These are phyloP conservation scores for Axinella damicornis DNA, from an alignment of 37 sponge, comb jelly and placozoan genomes.

Conservation along the genomic window DNA sequence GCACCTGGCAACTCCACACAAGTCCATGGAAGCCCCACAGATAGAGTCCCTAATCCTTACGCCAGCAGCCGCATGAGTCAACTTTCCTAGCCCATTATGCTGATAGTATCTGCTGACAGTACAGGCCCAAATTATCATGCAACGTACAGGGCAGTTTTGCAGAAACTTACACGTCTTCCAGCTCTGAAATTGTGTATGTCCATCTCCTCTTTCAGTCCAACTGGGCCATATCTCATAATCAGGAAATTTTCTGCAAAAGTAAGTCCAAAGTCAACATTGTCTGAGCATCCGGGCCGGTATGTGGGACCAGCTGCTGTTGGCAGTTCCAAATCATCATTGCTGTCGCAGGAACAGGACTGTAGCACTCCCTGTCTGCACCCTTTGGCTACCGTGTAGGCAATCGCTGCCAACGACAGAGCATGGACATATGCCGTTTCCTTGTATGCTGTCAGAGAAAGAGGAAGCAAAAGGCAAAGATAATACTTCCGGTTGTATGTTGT, in stretches of 20 bases:
- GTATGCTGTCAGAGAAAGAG: not conserved
- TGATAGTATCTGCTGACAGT: too few relatives aligned
- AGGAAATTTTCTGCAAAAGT: conserved; percentile 30
- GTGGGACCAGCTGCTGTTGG: not conserved
- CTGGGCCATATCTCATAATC: not conserved
- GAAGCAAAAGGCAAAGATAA: too few relatives aligned
- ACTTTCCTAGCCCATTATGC: too few relatives aligned
- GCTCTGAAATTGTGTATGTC: conserved; percentile 12
- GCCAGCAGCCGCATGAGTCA: too few relatives aligned
- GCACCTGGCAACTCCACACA: too few relatives aligned
- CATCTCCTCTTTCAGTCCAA: conserved; percentile 7
- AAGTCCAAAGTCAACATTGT: conserved; percentile 32
- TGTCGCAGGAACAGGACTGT: conserved; percentile 13
- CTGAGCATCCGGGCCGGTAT: conserved; percentile 6
- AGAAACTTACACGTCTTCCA: conserved; percentile 19
- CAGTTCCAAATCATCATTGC: not conserved
- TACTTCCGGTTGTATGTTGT: too few relatives aligned
- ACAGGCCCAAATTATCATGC: too few relatives aligned
- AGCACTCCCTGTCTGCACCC: conserved; percentile 16
- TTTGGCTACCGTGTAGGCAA: conserved; percentile 57
- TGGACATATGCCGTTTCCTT: conserved; percentile 46
- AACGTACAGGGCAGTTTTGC: too few relatives aligned
- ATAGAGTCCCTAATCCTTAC: too few relatives aligned
- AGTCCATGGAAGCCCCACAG: too few relatives aligned
- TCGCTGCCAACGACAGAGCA: conserved; percentile 50